phyloP scores from a whole-genome alignment of 2,113 vertebrate species.

The Sisor rabdophorus region DNA sequence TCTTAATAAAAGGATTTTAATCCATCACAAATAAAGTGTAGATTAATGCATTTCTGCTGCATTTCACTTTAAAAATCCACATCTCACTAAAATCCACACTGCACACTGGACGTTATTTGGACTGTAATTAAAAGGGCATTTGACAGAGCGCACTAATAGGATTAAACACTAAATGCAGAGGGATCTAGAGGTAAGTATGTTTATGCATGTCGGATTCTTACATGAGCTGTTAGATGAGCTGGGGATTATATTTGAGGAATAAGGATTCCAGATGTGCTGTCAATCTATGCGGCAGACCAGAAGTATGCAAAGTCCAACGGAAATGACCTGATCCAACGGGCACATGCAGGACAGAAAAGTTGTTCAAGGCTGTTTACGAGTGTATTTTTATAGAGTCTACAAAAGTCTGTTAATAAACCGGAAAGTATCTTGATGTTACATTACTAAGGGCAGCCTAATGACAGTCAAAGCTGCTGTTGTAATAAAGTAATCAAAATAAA shows the following conservation, averaged over 20 bases:
- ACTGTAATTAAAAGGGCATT: neutral
- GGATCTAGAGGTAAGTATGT: constrained; percentile 27
- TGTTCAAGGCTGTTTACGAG: constrained; percentile 14
- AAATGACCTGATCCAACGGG: constrained; percentile 30
- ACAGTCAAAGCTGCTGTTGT: neutral
- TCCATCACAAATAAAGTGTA: neutral
- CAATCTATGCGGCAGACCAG: constrained; percentile 25
- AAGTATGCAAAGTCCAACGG: constrained; percentile 16
- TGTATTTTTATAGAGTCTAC: constrained; percentile 6
- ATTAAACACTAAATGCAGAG: neutral
- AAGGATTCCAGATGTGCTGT: constrained; percentile 46
- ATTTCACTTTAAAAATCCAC: constrained; percentile 9
- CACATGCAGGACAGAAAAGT: constrained; percentile 9
- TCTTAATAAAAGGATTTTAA: constrained; percentile 41
- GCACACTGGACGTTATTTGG: neutral
- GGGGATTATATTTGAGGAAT: constrained; percentile 21
- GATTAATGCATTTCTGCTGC: constrained; percentile 28
- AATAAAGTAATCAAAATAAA: neutral
- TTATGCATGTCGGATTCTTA: constrained; percentile 20
- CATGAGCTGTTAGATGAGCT: constrained; percentile 2
- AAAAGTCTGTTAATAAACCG: no score
- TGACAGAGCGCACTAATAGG: neutral
- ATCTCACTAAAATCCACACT: neutral
- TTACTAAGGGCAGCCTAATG: neutral
- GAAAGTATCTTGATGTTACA: no score